Conservation (phyloP, 2,797 vertebrate genomes). For the Falco naumanni region DNA sequence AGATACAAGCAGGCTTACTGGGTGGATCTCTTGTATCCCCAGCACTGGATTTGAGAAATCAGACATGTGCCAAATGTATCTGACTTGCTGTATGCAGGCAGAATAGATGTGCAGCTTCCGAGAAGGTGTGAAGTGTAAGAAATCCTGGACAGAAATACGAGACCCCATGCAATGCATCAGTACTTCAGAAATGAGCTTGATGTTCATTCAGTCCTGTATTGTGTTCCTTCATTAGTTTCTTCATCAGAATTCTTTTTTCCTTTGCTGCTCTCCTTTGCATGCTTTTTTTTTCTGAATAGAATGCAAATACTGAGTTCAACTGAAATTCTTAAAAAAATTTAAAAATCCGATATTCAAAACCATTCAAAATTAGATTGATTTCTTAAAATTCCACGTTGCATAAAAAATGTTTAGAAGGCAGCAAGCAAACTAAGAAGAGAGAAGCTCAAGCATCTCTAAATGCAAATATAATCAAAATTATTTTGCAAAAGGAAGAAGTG, state of each 20-base stretch:
- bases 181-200: background rate
- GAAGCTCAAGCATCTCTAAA: background rate
- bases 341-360: background rate
- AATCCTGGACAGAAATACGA: background rate
- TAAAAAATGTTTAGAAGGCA: background rate
- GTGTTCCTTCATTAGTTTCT: background rate
- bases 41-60: background rate
- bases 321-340: background rate
- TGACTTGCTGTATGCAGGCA: background rate
- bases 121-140: background rate
- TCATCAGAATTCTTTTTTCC: background rate
- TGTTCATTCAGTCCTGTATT: background rate
- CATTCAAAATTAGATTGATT: background rate
- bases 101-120: background rate
- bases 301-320: background rate
- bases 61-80: background rate
- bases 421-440: background rate
- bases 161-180: background rate
- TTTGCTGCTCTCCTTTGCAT: background rate
- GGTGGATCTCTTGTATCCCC: background rate
- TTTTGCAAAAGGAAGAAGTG: conserved; percentile 35
- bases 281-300: background rate
- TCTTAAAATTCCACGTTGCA: background rate
- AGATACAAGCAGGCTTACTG: background rate
- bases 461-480: conserved; percentile 17